Evolutionary conservation across 2,797 vertebrate species (phyloP).

Genomic region (Odontamblyopus lacepedii): DNA sequence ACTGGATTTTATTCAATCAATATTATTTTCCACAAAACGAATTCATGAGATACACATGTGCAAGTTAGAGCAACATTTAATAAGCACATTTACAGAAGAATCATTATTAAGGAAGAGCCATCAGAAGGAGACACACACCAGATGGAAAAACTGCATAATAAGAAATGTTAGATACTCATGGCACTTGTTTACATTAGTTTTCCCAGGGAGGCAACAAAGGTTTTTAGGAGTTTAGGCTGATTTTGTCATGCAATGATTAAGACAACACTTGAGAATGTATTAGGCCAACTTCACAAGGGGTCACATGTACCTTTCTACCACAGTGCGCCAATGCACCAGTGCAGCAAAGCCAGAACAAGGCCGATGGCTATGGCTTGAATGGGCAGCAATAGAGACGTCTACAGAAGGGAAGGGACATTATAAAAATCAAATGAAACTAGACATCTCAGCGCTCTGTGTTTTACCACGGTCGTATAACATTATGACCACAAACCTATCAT

Average conservation of each 20-base stretch:
- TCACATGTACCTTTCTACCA: constrained; percentile 99
- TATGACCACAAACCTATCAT: neutral
- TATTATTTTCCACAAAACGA: constrained; percentile 6
- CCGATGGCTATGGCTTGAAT: constrained; percentile 98
- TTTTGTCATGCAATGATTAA: constrained; percentile 66
- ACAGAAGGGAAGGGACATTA: constrained; percentile 98
- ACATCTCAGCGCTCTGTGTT: constrained; percentile 45
- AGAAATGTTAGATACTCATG: constrained; percentile 54
- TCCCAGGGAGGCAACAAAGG: constrained; percentile 48
- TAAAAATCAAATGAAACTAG: constrained; percentile 82
- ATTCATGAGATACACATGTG: constrained; percentile 7
- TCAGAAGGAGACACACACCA: constrained; percentile 79
- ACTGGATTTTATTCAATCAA: neutral
- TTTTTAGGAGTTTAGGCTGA: constrained; percentile 33
- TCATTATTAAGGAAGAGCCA: constrained; percentile 66
- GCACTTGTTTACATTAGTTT: constrained; percentile 20
- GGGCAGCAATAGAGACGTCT: constrained; percentile 97
- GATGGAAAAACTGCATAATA: constrained; percentile 63
- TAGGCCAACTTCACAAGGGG: constrained; percentile 76
- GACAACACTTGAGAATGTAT: constrained; percentile 55
- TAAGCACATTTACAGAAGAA: constrained; percentile 57
- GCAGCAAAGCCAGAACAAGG: constrained; percentile 99
- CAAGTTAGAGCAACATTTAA: constrained; percentile 41
- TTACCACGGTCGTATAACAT: neutral
- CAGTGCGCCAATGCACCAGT: constrained; percentile 99